Evolutionary conservation across 53 echinoderm and acorn worm species (phyloP).

Genomic region (Echinarachnius parma): DNA sequence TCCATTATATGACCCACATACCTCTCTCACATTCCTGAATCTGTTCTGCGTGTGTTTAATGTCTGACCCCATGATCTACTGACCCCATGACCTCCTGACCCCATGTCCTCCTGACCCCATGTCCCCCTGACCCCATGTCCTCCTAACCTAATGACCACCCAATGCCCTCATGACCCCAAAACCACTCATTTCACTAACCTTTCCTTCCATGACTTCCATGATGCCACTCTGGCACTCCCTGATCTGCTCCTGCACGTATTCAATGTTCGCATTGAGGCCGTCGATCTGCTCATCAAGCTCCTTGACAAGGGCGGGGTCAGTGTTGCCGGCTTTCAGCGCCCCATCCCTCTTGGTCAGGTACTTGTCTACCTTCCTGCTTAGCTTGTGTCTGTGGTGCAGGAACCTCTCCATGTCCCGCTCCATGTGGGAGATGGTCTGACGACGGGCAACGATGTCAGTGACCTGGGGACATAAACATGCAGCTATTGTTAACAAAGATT

Average conservation of each 20-base stretch:
- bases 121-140: constrained; percentile 30
- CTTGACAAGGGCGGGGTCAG: constrained; percentile 31
- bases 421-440: constrained; percentile 88
- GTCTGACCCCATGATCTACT: constrained; percentile 40
- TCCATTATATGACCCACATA: constrained; percentile 79
- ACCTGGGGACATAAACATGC: constrained; percentile 49
- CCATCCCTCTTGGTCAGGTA: constrained; percentile 53
- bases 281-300: constrained; percentile 84
- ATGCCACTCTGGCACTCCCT: constrained; percentile 88
- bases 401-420: constrained; percentile 93
- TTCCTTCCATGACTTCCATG: constrained; percentile 96
- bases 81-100: constrained; percentile 51
- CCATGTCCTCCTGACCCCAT: constrained; percentile 73
- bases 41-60: constrained; percentile 56
- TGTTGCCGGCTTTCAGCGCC: constrained; percentile 61
- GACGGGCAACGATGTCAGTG: constrained; percentile 67
- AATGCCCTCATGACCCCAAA: no score
- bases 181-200: constrained; percentile 59
- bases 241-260: constrained; percentile 79
- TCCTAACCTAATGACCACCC: no score
- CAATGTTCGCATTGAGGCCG: constrained; percentile 77
- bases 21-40: constrained; percentile 79
- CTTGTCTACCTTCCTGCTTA: constrained; percentile 80
- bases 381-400: constrained; percentile 81
- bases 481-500: no score